Percentiles rank a stretch among this genome's conserved stretches.
phyloP scores from a whole-genome alignment of 2,797 vertebrate species.

The Galaxias olidus region DNA sequence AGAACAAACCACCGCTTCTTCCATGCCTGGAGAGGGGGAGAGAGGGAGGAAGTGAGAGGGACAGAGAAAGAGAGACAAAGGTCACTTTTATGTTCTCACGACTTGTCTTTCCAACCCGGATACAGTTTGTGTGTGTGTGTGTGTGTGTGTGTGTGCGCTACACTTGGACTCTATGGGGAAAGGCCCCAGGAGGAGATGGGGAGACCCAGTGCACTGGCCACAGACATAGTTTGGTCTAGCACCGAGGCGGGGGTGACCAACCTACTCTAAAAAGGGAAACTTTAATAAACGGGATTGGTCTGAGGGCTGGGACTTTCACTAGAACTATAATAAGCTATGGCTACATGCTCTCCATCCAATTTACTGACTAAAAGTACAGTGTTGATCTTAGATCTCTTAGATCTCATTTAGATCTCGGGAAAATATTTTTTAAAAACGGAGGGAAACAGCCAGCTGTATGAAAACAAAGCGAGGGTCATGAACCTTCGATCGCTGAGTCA shows the following conservation, averaged over 20 bases:
- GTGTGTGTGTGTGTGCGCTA: slow-evolving; percentile 41
- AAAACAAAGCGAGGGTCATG: slow-evolving; percentile 30
- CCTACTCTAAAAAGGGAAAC: slow-evolving; percentile 59
- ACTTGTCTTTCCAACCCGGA: slow-evolving; percentile 45
- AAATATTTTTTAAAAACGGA: too few relatives aligned
- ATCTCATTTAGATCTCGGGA: too few relatives aligned
- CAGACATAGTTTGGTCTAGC: slow-evolving; percentile 60
- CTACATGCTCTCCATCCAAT: too few relatives aligned
- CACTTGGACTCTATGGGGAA: slow-evolving; percentile 42
- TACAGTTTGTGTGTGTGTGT: slow-evolving; percentile 32
- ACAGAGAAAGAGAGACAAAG: slow-evolving; percentile 38
- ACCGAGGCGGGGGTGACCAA: slow-evolving; percentile 46
- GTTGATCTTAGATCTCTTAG: too few relatives aligned
- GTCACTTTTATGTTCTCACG: slow-evolving; percentile 55
- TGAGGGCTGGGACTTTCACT: slow-evolving; percentile 19
- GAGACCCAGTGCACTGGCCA: slow-evolving; percentile 62
- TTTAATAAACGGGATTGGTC: slow-evolving; percentile 39
- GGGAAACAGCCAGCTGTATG: background rate
- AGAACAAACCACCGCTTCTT: slow-evolving; percentile 99
- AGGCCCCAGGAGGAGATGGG: slow-evolving; percentile 57
- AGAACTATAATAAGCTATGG: too few relatives aligned
- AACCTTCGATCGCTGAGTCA: slow-evolving; percentile 38
- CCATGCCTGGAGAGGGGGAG: slow-evolving; percentile 86
- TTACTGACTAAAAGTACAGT: too few relatives aligned
- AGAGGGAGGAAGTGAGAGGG: slow-evolving; percentile 2